Conservation (phyloP, 2,113 vertebrate genomes). For the Rhabdornis inornatus region DNA sequence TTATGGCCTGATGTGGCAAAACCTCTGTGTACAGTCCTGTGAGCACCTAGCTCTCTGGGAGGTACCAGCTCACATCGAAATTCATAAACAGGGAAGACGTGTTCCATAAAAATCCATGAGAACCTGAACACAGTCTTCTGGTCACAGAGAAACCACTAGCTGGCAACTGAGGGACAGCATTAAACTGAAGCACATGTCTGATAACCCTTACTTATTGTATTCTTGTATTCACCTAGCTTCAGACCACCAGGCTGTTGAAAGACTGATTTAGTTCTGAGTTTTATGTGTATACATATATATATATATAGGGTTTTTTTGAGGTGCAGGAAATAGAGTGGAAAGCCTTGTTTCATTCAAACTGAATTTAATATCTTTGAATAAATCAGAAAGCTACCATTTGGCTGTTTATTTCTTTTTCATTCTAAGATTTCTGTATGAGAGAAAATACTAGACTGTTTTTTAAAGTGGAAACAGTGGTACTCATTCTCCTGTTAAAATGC, state of each 20-base stretch:
- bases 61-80: neutral
- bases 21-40: neutral
- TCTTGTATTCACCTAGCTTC: neutral
- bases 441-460: neutral
- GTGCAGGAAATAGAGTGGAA: neutral
- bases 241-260: neutral
- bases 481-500: neutral
- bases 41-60: neutral
- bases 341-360: neutral
- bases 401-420: neutral
- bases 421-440: neutral
- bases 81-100: neutral
- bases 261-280: neutral
- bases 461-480: neutral
- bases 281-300: accelerated
- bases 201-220: neutral
- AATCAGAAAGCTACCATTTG: neutral
- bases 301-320: neutral
- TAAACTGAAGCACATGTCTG: neutral
- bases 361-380: neutral
- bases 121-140: neutral
- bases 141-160: neutral
- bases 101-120: neutral
- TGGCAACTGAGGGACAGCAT: neutral
- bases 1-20: neutral